A percentile compares a stretch with the other conserved stretches of the same genome.
phyloP scores from a whole-genome alignment of 2,797 vertebrate species.

The Pseudochirops cupreus region DNA sequence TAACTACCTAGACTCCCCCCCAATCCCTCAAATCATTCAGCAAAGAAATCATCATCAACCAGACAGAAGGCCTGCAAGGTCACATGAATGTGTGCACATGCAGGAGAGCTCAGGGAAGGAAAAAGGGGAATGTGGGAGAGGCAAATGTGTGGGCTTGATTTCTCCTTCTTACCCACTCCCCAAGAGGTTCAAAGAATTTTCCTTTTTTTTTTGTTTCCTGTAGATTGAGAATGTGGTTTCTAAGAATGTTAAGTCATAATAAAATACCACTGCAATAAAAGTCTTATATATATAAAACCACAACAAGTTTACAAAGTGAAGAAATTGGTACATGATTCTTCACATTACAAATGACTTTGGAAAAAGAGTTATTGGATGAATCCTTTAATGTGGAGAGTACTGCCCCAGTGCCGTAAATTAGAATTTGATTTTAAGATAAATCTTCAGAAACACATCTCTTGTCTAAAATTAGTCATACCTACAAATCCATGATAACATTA shows the following conservation, averaged over 20 bases:
- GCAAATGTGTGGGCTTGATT: neutral
- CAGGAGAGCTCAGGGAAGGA: neutral
- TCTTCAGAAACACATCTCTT: neutral
- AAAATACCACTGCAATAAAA: constrained; percentile 39
- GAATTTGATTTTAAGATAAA: neutral
- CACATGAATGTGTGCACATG: neutral
- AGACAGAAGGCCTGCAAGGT: neutral
- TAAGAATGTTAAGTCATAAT: neutral
- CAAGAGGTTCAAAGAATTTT: neutral
- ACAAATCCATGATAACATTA: neutral
- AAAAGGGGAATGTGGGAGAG: neutral
- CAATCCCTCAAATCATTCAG: neutral
- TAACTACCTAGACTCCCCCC: neutral
- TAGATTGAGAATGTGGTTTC: constrained; percentile 21
- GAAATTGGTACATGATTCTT: neutral
- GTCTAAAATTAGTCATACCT: neutral
- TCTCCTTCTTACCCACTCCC: neutral
- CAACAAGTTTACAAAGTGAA: neutral
- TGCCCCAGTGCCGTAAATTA: neutral
- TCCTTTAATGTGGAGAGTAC: neutral
- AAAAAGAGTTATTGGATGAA: neutral
- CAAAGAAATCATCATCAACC: neutral
- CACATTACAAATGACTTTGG: constrained; percentile 3
- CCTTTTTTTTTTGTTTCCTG: constrained; percentile 11
- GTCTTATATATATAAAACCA: neutral